Base-by-base conservation (phyloP, 2,797 vertebrate genomes). In the Cetoscarus ocellatus region DNA sequence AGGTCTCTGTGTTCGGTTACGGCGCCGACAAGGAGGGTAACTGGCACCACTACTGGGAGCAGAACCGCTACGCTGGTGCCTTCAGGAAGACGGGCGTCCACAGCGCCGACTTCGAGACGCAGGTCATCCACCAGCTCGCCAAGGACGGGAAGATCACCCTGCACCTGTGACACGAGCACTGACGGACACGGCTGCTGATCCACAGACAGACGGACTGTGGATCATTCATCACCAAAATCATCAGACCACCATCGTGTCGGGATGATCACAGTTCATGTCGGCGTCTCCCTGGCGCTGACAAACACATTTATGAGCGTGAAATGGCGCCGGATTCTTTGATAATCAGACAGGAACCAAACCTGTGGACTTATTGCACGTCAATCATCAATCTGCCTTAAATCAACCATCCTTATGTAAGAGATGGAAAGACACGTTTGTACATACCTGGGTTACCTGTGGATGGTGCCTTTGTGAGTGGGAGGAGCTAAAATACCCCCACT, bases 21-120 rank as follows among this genome's bases (percentile, higher is more conserved):
- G 93, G 95, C 0, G 94, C 94, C 0, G 94, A 96, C 90, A 6
- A 65, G 0, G 57, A 88, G 3, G 96, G 95, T 19, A 96, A 95
- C 75, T 96, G 96, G 95, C 95, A 97, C 73, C 95, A 96, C 82
- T 96, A 96, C 79, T 96, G 95, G 96, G 95, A 96, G 74, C 56
- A 93, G 17, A 96, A 94, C 48, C 80, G 13, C 13, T 62, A 90
- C 1, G 92, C 94, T 0, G 91, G 95, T 14, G 96, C 95, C 27
- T 97, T 97, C 72, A 80, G 75, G 52, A 93, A 90, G 64, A 96
- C 91, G 0, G 93, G 93, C 2, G 95, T 97, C 43, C 96, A 96
- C n/a, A 90, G 86, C 0, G 93, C 92, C 0, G 93, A 94, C 14
- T 94, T 89, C 1, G 93, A 95, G 76, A 88, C 11, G 0, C 0